phyloP scores from a whole-genome alignment of 2,797 vertebrate species.

The Sebastiscus albofasciatus region DNA sequence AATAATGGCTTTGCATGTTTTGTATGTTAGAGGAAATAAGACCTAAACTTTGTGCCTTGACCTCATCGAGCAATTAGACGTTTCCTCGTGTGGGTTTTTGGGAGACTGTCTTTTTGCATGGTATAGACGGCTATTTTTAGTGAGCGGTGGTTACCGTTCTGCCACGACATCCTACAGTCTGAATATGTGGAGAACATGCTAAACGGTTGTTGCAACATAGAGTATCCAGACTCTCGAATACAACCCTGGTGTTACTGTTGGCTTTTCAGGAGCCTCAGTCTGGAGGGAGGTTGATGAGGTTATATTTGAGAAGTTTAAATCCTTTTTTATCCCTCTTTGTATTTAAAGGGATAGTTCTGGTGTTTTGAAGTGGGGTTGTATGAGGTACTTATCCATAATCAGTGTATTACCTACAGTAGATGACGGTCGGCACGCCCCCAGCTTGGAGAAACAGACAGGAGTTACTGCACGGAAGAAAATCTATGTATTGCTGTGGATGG shows the following conservation, averaged over 20 bases:
- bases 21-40: background rate
- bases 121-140: constrained; percentile 51
- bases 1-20: background rate
- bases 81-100: constrained; percentile 23
- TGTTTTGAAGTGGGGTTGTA: too few relatives aligned
- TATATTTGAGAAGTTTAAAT: background rate
- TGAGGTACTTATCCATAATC: too few relatives aligned
- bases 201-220: background rate
- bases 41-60: background rate
- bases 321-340: background rate
- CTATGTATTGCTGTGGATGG: too few relatives aligned
- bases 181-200: background rate
- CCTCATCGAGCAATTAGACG: constrained; percentile 13
- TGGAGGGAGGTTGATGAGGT: background rate
- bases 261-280: background rate
- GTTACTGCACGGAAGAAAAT: too few relatives aligned
- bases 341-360: background rate
- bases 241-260: background rate
- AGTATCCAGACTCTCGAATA: background rate
- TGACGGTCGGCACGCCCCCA: too few relatives aligned
- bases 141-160: background rate
- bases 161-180: constrained; percentile 9
- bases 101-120: constrained; percentile 1
- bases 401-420: too few relatives aligned
- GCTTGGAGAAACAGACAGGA: too few relatives aligned